phyloP scores from a whole-genome alignment of 2,113 vertebrate species.

The Tetrao urogallus region DNA sequence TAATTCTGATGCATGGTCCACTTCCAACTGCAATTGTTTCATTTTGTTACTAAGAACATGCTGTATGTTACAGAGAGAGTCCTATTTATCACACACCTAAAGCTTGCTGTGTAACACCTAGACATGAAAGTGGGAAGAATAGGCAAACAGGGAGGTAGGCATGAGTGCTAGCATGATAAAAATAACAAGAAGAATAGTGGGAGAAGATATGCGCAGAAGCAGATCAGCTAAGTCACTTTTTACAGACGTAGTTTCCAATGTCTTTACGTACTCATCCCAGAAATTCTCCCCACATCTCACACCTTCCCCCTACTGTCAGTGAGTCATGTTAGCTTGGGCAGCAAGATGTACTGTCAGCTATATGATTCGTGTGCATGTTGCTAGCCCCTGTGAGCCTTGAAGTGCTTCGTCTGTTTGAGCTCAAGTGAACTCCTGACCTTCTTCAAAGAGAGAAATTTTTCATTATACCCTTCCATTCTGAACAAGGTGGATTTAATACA shows the following conservation, averaged over 20 bases:
- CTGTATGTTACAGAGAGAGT: neutral
- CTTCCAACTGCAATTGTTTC: neutral
- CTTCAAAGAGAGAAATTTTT: slow-evolving; percentile 17
- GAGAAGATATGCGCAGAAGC: neutral
- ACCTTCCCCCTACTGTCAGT: neutral
- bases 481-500: slow-evolving; percentile 25
- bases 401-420: neutral
- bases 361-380: neutral
- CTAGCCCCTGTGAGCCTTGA: neutral
- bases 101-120: neutral
- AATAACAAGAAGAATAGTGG: neutral
- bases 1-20: neutral
- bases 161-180: neutral
- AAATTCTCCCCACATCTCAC: neutral
- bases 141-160: neutral
- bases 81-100: neutral
- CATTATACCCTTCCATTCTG: slow-evolving; percentile 3
- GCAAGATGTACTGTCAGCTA: neutral
- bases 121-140: neutral
- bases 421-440: slow-evolving; percentile 23
- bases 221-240: neutral
- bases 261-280: neutral
- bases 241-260: neutral
- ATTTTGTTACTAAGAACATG: neutral
- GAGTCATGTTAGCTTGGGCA: neutral